Evolutionary conservation across 2,797 vertebrate species (phyloP).

Genomic region (Rhinogobio ventralis): DNA sequence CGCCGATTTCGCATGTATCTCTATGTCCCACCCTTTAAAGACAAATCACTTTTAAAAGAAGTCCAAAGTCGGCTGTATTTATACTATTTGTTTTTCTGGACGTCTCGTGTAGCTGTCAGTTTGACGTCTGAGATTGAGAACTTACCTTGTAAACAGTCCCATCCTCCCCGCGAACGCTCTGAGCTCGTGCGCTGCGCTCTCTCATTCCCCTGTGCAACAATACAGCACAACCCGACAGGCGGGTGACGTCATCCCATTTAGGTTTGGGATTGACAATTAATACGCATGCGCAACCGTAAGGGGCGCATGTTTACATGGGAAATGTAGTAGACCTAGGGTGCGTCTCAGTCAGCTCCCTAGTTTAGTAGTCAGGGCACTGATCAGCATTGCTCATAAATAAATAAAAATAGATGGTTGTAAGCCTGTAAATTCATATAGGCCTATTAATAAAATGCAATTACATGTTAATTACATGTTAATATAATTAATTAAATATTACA

Average conservation of each 20-base stretch:
- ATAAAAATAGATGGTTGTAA: neutral
- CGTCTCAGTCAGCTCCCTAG: too few relatives aligned
- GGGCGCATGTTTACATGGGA: constrained; percentile 34
- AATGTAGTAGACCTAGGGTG: constrained; percentile 42
- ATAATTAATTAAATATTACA: neutral
- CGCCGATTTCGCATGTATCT: neutral
- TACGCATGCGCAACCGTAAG: constrained; percentile 49
- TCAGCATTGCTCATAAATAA: neutral
- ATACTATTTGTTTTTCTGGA: neutral
- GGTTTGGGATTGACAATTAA: neutral
- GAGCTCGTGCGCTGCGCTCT: constrained; percentile 37
- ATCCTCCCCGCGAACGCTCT: constrained; percentile 47
- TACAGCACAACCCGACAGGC: constrained; percentile 51
- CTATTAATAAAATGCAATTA: neutral
- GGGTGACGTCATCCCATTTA: constrained; percentile 57
- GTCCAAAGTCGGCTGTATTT: neutral
- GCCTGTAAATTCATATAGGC: neutral
- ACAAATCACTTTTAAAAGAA: constrained; percentile 5
- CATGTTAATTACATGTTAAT: neutral
- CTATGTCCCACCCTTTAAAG: constrained; percentile 57
- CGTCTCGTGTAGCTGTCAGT: constrained; percentile 23
- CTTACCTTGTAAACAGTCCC: constrained; percentile 63
- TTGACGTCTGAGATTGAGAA: neutral
- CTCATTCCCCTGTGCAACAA: constrained; percentile 57
- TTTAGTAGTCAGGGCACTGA: too few relatives aligned